A percentile compares a stretch with the other conserved stretches of the same genome.
These are phyloP conservation scores for Lithodes maja DNA, from an alignment of 2,888 invertebrate species.

Conservation along the genomic window DNA sequence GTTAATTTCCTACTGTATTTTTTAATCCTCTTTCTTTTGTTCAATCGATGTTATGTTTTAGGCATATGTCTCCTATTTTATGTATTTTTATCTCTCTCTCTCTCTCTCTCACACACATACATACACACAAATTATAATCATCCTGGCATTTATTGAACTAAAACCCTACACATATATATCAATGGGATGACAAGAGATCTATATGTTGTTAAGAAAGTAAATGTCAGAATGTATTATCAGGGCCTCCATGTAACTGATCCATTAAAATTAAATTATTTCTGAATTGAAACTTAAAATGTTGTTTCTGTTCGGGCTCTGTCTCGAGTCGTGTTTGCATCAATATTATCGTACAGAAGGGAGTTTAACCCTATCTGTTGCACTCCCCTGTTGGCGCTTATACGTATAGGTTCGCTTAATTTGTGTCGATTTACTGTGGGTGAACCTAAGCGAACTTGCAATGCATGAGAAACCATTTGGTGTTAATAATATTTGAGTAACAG, in stretches of 20 bases:
- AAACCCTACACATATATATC: not conserved
- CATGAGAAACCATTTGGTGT: too few relatives aligned
- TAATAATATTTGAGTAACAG: too few relatives aligned
- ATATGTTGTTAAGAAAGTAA: not conserved
- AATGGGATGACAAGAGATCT: not conserved
- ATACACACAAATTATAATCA: not conserved
- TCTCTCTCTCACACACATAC: not conserved
- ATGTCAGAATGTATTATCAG: not conserved
- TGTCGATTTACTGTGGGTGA: too few relatives aligned
- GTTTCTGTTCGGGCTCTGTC: too few relatives aligned
- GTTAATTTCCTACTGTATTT: not conserved
- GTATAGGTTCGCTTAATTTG: not conserved
- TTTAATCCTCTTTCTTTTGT: not conserved
- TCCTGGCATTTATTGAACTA: slow-evolving; percentile 4
- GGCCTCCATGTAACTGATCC: not conserved
- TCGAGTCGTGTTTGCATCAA: too few relatives aligned
- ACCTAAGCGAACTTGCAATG: too few relatives aligned
- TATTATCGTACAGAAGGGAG: too few relatives aligned
- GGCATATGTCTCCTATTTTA: not conserved
- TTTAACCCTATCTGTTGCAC: not conserved
- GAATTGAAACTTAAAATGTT: too few relatives aligned
- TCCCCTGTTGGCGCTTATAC: not conserved
- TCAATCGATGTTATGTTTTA: not conserved
- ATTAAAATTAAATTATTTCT: not conserved
- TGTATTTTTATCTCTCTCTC: not conserved